These are phyloP conservation scores for Heteropelma amictum DNA, from an alignment of 2,888 invertebrate genomes.

Conservation along the genomic window DNA sequence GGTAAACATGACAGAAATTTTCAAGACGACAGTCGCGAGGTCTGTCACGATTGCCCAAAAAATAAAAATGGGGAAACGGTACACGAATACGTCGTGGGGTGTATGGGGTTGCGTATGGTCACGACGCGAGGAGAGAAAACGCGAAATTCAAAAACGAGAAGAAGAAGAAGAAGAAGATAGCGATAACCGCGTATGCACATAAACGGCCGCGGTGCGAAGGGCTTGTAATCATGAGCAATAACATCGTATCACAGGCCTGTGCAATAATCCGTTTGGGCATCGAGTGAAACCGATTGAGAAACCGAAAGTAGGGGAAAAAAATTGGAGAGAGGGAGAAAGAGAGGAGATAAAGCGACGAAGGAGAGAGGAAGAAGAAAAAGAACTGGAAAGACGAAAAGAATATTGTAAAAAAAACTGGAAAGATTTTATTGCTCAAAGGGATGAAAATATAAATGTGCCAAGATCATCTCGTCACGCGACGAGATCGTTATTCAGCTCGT, in stretches of 20 bases:
- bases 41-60: too few relatives aligned
- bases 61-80: too few relatives aligned
- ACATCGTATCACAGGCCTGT: slow-evolving; percentile 64
- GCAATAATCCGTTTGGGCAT: slow-evolving; percentile 56
- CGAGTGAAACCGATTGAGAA: slow-evolving; percentile 10
- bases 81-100: too few relatives aligned
- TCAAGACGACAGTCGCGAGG: too few relatives aligned
- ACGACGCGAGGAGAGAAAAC: background rate
- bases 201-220: slow-evolving; percentile 56
- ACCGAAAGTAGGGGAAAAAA: background rate
- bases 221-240: slow-evolving; percentile 67
- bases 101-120: too few relatives aligned
- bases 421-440: background rate
- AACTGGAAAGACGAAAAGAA: too few relatives aligned
- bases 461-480: slow-evolving; percentile 42
- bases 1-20: too few relatives aligned
- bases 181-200: slow-evolving; percentile 59
- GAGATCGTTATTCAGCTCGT: slow-evolving; percentile 59
- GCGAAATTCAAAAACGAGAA: background rate
- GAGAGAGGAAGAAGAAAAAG: background rate
- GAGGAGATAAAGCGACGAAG: background rate
- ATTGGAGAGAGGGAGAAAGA: background rate
- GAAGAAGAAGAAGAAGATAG: background rate
- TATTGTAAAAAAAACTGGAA: background rate
- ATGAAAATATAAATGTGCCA: background rate